Base-by-base conservation (phyloP, 2,797 vertebrate genomes). In the Lacerta viridis region DNA sequence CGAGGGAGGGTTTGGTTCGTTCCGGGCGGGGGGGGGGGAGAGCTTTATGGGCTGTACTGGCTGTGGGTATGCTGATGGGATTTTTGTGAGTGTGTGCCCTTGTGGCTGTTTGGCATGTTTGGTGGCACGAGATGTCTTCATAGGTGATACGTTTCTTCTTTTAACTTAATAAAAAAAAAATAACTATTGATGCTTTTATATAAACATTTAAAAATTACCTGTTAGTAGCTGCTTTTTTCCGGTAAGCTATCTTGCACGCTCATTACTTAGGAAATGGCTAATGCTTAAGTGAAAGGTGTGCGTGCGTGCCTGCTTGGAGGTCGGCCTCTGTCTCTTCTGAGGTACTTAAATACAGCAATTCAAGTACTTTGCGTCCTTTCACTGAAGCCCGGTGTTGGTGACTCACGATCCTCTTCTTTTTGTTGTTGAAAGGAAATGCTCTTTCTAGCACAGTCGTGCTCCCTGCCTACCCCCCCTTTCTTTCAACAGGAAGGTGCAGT, bases 401-500 rank as follows among this genome's bases (percentile, higher is more conserved):
- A 68, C 69, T 89, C 88, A 85, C n/a, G 17, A 13, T 72, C 6
- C 4, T 36, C 64, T 71, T 61, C 18, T 11, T 41, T 61, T 76
- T 87, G 10, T 61, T 55, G 27, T 81, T 3, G 41, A 41, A 75
- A 39, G 61, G n/a, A 61, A 61, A 1, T 33, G 27, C 66, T 78
- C 50, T 11, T 85, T 78, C 25, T n/a, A 41, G 68, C 75, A 80
- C 39, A 43, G 20, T 66, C 10, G 1, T 33, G 17, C 7, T 74
- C 3, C 7, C 17, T 43, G 25, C 25, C 8, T 17, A 9, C 18
- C 72, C 11, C n/a, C 11, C 41, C 7, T 29, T 91, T 78, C 29
- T 92, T 83, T 84, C 71, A 80, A 82, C 83, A 90, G 87, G 72
- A 92, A 94, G 94, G 93, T 94, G 93, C 93, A 94, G 0, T 93